Evolutionary conservation across 1,140 invertebrate genomes (phyloP).

Genomic region (Drusus annulatus): DNA sequence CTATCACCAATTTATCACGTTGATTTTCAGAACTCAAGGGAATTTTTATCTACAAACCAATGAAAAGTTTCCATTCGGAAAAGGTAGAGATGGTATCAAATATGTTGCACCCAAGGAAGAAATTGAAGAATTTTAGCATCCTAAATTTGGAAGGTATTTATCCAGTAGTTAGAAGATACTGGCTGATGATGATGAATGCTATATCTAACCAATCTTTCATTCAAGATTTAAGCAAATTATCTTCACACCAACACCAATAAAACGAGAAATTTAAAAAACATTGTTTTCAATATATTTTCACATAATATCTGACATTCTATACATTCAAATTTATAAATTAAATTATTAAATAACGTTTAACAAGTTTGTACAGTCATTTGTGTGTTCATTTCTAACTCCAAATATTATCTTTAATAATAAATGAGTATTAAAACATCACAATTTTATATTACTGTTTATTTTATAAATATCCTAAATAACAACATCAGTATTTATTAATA

Average conservation of each 20-base stretch:
- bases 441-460: constrained; percentile 11
- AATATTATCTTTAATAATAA: constrained; percentile 11
- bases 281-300: constrained; percentile 32
- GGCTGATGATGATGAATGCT: too few species aligned
- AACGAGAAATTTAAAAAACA: background rate
- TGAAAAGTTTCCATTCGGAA: too few species aligned
- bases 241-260: too few species aligned
- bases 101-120: too few species aligned
- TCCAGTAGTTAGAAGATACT: too few species aligned
- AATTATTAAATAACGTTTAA: background rate
- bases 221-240: too few species aligned
- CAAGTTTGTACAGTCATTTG: constrained; percentile 34
- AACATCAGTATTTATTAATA: background rate
- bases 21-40: too few species aligned
- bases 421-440: constrained; percentile 14
- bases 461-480: background rate
- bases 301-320: constrained; percentile 29
- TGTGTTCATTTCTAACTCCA: constrained; percentile 18
- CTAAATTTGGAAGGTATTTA: too few species aligned
- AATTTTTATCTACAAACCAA: too few species aligned
- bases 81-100: too few species aligned
- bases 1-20: too few species aligned
- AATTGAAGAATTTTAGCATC: too few species aligned
- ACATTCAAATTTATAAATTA: constrained; percentile 21
- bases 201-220: background rate